Evolutionary conservation across 1,140 invertebrate genomes (phyloP), one percentile per base, ranked within the genome.

Genomic region (Antheraea mylitta): DNA sequence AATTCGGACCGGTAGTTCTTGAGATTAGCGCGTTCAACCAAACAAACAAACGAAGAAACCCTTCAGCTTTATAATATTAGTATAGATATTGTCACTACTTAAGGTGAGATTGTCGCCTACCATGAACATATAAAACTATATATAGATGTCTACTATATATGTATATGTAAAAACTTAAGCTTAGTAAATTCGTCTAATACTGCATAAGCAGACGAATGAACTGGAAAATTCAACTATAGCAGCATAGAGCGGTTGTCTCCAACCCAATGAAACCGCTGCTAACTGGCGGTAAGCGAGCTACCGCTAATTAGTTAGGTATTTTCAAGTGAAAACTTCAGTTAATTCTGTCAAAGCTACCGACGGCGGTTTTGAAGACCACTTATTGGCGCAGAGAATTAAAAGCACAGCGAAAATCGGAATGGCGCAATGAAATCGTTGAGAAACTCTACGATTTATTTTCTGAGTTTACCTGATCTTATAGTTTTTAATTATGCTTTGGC

Each of bases 271-370:
- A 69, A 71, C 65, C 66, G 62, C 58, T 59, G 61, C 62, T 65
- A 53, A 59, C 13, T 59, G 67, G 38, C 66, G 60, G 18, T 64
- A 30, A 66, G 76, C 71, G 62, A 78, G 75, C 72, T 75, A 69
- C 72, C 74, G 65, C 79, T 81, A 83, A 83, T 83, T 81, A 83
- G 81, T 80, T 83, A 72, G 75, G 70, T 75, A 81, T 83, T 81
- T 81, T 83, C 77, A 73, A 73, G 73, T 69, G 76, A 79, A 79
- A 78, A 83, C 79, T 83, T 83, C 74, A 78, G 76, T 81, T 83
- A 76, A 83, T 78, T 74, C 81, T 74, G 69, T 77, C 74, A 81
- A 79, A 80, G 71, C 77, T 69, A 69, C 76, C 67, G 73, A 74
- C 59, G 64, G 72, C 66, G 53, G 61, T 66, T 64, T 36, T 58